These are phyloP conservation scores for Sprattus sprattus DNA, from an alignment of 2,113 vertebrate genomes.

Conservation along the genomic window DNA sequence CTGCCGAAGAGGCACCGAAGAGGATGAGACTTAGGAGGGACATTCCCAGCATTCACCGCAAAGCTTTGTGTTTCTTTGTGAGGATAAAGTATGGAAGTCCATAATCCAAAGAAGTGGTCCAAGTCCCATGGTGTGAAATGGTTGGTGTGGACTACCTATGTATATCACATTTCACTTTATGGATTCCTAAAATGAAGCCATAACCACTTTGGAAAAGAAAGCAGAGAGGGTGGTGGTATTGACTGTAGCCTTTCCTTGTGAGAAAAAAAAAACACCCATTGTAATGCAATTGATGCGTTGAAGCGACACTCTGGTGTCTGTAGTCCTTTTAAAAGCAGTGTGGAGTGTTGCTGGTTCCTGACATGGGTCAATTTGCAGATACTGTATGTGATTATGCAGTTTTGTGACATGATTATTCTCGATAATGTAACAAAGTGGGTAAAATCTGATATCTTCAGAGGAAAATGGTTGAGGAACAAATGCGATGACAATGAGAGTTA, in stretches of 20 bases:
- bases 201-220: neutral
- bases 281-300: neutral
- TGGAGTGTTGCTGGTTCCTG: neutral
- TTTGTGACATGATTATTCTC: neutral
- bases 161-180: neutral
- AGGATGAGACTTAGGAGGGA: neutral
- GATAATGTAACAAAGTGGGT: neutral
- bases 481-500: neutral
- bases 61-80: neutral
- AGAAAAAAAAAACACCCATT: neutral
- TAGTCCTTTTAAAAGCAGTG: neutral
- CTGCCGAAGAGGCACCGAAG: neutral
- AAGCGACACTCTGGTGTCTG: neutral
- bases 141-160: neutral
- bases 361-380: slow-evolving; percentile 5
- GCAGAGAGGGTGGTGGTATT: neutral
- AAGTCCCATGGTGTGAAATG: neutral
- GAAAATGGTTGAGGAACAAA: neutral
- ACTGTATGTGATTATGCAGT: neutral
- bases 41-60: neutral
- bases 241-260: neutral
- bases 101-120: neutral
- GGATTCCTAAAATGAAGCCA: neutral
- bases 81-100: neutral
- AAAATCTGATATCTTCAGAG: slow-evolving; percentile 10